Evolutionary conservation across 2,113 vertebrate genomes (phyloP).

Genomic region (Propithecus coquereli): DNA sequence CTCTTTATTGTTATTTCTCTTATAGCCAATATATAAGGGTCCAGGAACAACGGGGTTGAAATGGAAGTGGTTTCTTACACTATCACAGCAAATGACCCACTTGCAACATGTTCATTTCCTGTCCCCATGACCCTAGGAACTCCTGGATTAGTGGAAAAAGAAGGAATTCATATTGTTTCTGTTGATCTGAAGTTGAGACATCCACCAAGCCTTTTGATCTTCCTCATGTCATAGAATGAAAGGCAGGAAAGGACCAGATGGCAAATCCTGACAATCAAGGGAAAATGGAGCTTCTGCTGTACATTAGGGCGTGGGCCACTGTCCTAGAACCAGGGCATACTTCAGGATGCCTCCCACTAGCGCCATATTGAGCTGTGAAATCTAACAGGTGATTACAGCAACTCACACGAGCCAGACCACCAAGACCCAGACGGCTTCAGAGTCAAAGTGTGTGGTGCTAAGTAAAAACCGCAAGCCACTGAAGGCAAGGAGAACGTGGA

Average conservation of each 20-base stretch:
- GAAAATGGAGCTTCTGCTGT: background rate
- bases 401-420: background rate
- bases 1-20: background rate
- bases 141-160: background rate
- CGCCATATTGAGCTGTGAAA: background rate
- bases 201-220: background rate
- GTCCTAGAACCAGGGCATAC: background rate
- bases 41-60: background rate
- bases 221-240: background rate
- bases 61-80: background rate
- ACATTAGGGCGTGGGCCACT: background rate
- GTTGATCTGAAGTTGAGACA: background rate
- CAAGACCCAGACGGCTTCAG: background rate
- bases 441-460: background rate
- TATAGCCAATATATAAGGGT: background rate
- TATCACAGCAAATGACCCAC: background rate
- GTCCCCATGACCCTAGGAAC: background rate
- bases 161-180: background rate
- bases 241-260: background rate
- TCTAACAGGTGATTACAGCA: background rate
- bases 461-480: background rate
- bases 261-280: fast-evolving
- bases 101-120: background rate
- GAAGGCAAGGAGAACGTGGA: background rate
- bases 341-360: background rate